Evolutionary conservation across 2,888 invertebrate species (phyloP), one percentile per base, ranked within the genome.

Genomic region (Eupelmus urozonus): DNA sequence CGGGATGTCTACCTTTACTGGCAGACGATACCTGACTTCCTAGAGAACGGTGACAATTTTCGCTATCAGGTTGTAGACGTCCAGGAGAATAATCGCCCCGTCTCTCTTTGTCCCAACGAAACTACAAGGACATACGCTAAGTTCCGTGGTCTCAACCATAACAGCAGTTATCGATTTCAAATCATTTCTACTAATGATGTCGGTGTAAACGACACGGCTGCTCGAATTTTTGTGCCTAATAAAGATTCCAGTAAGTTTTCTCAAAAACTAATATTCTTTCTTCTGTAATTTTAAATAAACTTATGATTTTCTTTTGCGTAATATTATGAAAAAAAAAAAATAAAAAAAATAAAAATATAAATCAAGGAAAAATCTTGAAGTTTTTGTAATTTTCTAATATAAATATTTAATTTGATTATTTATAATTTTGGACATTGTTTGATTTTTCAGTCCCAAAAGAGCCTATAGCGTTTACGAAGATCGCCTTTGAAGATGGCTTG

Each of bases 31-130:
- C 92, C 93, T 23, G 91, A 92, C 59, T 92, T 92, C 85, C 91
- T 94, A 82, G 92, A 94, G 84, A 96, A 96, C 85, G 96, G 96
- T 23, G 92, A 93, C 5, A 92, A 94, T 85, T 96, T 96, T 85
- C 91, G 91, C 1, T 96, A 96, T 86, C 90, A 91, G 81, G 92
- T 95, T n/a, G 89, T 91, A 45, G 85, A 87, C 76, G 88, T 91
- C 1, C 86, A 89, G 78, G 91, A 90, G 81, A 88, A 85, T 76
- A 91, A 90, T 23, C 88, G 88, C 1, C 87, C 88, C 77, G 87
- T 90, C 53, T 82, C 88, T 11, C 85, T 91, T 16, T n/a, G 87
- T 67, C 92, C 92, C 40, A 91, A 90, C 78, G 92, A 92, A 82
- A 91, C 91, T 73, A 92, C 92, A 59, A 90, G 92, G 63, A 92